Conservation (phyloP, 1,140 invertebrate genomes). For the Melanaphis sacchari region DNA sequence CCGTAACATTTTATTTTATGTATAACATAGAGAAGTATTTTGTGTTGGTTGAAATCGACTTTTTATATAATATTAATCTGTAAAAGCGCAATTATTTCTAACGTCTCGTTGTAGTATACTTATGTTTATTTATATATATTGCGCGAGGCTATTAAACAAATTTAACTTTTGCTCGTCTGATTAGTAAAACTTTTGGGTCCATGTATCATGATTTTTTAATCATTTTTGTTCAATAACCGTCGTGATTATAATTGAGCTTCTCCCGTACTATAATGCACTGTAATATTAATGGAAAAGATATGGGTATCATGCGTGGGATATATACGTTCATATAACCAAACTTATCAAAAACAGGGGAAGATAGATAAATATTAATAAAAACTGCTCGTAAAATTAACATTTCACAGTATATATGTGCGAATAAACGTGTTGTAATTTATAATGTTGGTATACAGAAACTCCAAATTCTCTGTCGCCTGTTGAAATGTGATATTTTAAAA, state of each 20-base stretch:
- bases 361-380: not conserved
- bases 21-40: not conserved
- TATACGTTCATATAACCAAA: not conserved
- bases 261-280: not conserved
- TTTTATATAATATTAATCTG: slow-evolving; percentile 10
- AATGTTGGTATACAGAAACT: not conserved
- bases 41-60: not conserved
- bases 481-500: not conserved
- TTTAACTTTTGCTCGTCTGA: slow-evolving; percentile 26
- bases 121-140: not conserved
- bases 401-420: not conserved
- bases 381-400: not conserved
- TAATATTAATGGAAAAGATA: not conserved
- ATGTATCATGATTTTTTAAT: not conserved
- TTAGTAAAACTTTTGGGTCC: not conserved
- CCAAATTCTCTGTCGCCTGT: not conserved
- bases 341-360: not conserved
- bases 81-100: not conserved
- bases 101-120: not conserved
- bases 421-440: not conserved
- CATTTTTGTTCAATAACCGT: not conserved
- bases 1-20: not conserved
- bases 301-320: not conserved
- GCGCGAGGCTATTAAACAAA: not conserved
- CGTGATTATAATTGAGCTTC: not conserved